phyloP scores from a whole-genome alignment of 2,113 vertebrate genomes.

The Lagopus muta region DNA sequence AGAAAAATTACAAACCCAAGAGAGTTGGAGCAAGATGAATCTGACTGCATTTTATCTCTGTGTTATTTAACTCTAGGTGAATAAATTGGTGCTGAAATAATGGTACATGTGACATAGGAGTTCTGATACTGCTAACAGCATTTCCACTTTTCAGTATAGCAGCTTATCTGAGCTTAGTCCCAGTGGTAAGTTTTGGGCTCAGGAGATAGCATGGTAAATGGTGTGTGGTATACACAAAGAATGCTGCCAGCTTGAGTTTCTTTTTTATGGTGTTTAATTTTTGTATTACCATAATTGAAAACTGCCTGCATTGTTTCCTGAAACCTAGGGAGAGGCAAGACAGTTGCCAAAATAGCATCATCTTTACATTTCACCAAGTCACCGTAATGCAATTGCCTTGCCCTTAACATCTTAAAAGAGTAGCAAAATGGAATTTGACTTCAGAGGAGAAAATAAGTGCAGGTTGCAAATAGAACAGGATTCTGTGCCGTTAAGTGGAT shows the following conservation, averaged over 20 bases:
- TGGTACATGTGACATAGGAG: not conserved
- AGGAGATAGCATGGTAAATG: not conserved
- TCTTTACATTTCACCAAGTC: constrained; percentile 7
- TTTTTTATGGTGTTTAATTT: constrained; percentile 62
- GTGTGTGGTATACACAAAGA: not conserved
- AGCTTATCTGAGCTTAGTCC: not conserved
- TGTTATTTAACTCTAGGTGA: not conserved
- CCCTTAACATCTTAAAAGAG: not conserved
- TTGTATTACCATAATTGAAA: constrained; percentile 46
- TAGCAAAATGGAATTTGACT: constrained; percentile 5
- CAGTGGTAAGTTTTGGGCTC: not conserved
- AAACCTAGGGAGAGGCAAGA: not conserved
- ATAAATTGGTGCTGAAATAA: not conserved
- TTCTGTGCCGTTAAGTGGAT: constrained; percentile 60
- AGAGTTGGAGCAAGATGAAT: not conserved
- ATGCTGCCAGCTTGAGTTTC: not conserved
- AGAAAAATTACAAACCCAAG: not conserved
- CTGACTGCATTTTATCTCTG: not conserved
- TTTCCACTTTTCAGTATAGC: not conserved
- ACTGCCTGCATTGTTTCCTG: not conserved
- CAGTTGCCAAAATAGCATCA: not conserved
- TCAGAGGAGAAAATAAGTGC: constrained; percentile 17
- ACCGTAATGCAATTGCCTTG: not conserved
- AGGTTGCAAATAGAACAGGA: constrained; percentile 42
- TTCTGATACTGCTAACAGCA: not conserved